Evolutionary conservation across 2,888 invertebrate species (phyloP).

Genomic region (Nephrocerus scutellatus): DNA sequence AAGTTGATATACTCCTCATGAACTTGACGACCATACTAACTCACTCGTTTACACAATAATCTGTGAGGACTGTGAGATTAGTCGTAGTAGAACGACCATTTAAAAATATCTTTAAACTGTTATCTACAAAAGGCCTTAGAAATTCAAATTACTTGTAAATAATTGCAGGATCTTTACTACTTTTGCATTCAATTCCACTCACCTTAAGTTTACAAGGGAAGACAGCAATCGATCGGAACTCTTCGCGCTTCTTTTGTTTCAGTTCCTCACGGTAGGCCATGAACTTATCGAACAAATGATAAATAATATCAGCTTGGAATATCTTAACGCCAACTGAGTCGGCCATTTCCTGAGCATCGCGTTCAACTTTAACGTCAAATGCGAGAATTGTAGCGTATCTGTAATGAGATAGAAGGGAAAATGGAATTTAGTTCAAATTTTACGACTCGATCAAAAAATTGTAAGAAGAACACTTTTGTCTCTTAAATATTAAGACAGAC

Average conservation of each 20-base stretch:
- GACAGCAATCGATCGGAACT: slow-evolving; percentile 93
- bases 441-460: too few relatives aligned
- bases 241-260: slow-evolving; percentile 83
- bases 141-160: too few relatives aligned
- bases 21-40: too few relatives aligned
- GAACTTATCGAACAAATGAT: slow-evolving; percentile 98
- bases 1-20: too few relatives aligned
- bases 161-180: slow-evolving; percentile 7
- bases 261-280: slow-evolving; percentile 86
- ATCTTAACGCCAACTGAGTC: slow-evolving; percentile 90
- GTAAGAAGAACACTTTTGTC: too few relatives aligned
- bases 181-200: slow-evolving; percentile 24
- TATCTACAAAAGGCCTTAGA: too few relatives aligned
- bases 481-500: too few relatives aligned
- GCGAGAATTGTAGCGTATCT: slow-evolving; percentile 95
- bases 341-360: slow-evolving; percentile 96
- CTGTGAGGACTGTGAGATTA: too few relatives aligned
- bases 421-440: too few relatives aligned
- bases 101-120: too few relatives aligned
- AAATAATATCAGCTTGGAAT: slow-evolving; percentile 98
- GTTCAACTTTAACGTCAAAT: slow-evolving; percentile 98
- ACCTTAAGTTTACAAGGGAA: slow-evolving; percentile 96
- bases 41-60: too few relatives aligned
- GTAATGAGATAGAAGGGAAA: slow-evolving; percentile 27
- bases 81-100: too few relatives aligned